A percentile compares a stretch with the other conserved stretches of the same genome.
These are phyloP conservation scores for Pachyrhynchus sulphureomaculatus DNA, from an alignment of 1,140 invertebrate species.

Conservation along the genomic window DNA sequence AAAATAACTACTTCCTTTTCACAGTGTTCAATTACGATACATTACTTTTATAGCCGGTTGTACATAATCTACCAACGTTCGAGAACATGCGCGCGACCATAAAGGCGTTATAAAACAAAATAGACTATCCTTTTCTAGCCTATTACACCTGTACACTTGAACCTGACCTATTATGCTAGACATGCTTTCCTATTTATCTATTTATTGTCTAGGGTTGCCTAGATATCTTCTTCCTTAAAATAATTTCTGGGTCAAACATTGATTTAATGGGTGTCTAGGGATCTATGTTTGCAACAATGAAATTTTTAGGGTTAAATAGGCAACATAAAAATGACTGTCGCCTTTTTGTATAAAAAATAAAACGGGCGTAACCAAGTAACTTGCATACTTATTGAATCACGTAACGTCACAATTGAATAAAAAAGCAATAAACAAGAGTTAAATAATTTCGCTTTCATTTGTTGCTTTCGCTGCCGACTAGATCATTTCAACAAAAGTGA, in stretches of 20 bases:
- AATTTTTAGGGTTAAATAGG: not conserved
- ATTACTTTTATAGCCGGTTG: too few species aligned
- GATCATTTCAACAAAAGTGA: conserved; percentile 40
- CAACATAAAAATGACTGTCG: not conserved
- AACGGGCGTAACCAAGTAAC: conserved; percentile 1
- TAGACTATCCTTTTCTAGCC: conserved; percentile 23
- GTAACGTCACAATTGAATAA: not conserved
- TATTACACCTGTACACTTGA: conserved; percentile 49
- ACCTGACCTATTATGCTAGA: conserved; percentile 48
- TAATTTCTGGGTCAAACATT: conserved; percentile 8
- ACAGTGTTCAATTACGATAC: too few species aligned
- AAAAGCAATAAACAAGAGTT: not conserved
- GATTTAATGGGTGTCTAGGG: not conserved
- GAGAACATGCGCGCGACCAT: conserved; percentile 20
- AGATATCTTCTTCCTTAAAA: conserved; percentile 13
- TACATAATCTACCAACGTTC: not conserved
- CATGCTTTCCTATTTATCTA: conserved; percentile 26
- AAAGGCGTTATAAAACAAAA: conserved; percentile 31
- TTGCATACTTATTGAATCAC: not conserved
- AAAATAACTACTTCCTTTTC: too few species aligned
- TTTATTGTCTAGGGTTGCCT: conserved; percentile 39
- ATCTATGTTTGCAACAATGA: not conserved
- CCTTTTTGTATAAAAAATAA: not conserved
- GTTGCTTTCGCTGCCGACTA: conserved; percentile 37
- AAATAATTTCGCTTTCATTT: conserved; percentile 38